A percentile compares a stretch with the other conserved stretches of the same genome.
These are phyloP conservation scores for Perizoma affinitatum DNA, from an alignment of 2,888 invertebrate species.

Conservation along the genomic window DNA sequence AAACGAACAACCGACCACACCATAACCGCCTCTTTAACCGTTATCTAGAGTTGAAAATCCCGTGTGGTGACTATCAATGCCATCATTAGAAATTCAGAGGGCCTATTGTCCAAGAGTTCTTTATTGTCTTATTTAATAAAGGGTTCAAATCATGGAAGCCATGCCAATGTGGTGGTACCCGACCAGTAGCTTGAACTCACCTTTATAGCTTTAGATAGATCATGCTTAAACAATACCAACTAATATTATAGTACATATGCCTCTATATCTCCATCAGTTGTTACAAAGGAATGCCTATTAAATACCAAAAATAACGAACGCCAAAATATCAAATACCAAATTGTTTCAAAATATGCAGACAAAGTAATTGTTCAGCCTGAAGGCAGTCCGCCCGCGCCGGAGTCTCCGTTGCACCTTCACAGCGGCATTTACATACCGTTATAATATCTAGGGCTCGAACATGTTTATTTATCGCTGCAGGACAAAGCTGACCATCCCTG, in stretches of 20 bases:
- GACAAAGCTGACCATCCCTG: slow-evolving; percentile 34
- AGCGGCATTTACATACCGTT: slow-evolving; percentile 35
- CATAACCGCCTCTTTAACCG: slow-evolving; percentile 11
- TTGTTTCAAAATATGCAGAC: background rate
- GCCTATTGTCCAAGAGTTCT: slow-evolving; percentile 31
- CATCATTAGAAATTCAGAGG: slow-evolving; percentile 32
- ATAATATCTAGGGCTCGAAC: slow-evolving; percentile 37
- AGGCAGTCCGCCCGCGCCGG: slow-evolving; percentile 5
- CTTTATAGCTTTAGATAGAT: background rate
- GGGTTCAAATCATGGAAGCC: slow-evolving; percentile 19
- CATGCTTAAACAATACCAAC: slow-evolving; percentile 6
- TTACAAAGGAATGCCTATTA: background rate
- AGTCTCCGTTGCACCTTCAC: slow-evolving; percentile 17
- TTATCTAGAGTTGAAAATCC: slow-evolving; percentile 22
- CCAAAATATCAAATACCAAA: background rate
- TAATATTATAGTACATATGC: background rate
- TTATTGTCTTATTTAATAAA: slow-evolving; percentile 34
- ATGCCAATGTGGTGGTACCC: slow-evolving; percentile 16
- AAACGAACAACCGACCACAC: slow-evolving; percentile 15
- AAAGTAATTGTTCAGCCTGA: slow-evolving; percentile 8
- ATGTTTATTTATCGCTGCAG: slow-evolving; percentile 50
- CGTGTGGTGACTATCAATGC: slow-evolving; percentile 13
- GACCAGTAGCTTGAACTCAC: slow-evolving; percentile 2
- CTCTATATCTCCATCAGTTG: too few species aligned
- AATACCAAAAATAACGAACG: background rate